Percentiles rank a stretch among this genome's conserved stretches.
Conservation (phyloP, 2,888 invertebrate species). For the Dexiosoma caninum region DNA sequence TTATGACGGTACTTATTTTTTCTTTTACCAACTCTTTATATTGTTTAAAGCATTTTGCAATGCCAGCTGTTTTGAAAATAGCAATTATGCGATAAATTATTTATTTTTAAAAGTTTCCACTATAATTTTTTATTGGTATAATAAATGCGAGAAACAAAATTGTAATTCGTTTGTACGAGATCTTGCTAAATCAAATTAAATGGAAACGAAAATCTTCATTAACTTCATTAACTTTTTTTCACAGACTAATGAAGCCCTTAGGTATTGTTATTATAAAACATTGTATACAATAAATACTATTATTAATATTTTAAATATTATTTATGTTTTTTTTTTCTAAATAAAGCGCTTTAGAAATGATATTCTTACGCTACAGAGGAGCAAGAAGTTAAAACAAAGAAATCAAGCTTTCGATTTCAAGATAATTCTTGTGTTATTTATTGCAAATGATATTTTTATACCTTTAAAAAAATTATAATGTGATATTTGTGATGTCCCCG, state of each 20-base stretch:
- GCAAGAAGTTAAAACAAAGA: too few species aligned
- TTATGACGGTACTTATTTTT: slow-evolving; percentile 7
- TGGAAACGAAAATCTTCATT: not conserved
- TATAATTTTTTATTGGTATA: not conserved
- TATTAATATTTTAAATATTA: too few species aligned
- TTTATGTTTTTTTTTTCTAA: too few species aligned
- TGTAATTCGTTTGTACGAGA: not conserved
- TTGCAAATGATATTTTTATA: too few species aligned
- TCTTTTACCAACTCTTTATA: too few species aligned
- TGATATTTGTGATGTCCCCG: too few species aligned
- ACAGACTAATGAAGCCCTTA: not conserved
- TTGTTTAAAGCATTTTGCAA: not conserved
- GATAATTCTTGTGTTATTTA: too few species aligned
- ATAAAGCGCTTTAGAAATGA: too few species aligned
- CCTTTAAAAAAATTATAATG: too few species aligned
- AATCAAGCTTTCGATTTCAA: too few species aligned
- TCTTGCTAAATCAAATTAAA: not conserved
- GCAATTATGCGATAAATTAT: not conserved
- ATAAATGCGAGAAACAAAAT: not conserved
- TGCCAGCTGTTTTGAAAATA: not conserved
- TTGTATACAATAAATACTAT: not conserved
- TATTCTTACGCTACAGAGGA: too few species aligned
- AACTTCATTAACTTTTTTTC: not conserved
- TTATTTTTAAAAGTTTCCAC: not conserved
- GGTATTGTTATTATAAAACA: not conserved